Conservation (phyloP, 2,113 vertebrate species). For the Pteropus alecto region DNA sequence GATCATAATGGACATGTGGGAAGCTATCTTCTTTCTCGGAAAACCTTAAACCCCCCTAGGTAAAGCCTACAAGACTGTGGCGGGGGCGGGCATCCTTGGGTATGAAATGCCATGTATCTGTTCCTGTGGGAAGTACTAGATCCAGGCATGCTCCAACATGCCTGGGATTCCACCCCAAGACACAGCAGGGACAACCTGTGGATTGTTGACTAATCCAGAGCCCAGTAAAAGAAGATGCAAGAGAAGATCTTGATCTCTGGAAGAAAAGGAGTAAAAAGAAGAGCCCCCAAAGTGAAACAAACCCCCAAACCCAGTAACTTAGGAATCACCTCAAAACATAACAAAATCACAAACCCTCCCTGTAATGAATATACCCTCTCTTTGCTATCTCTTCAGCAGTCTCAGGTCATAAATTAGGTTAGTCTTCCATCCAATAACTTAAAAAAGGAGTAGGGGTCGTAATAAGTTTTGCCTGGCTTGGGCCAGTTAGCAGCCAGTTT, state of each 20-base stretch:
- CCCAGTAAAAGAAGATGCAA: slow-evolving; percentile 70
- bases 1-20: slow-evolving; percentile 53
- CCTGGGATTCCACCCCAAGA: slow-evolving; percentile 56
- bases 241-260: slow-evolving; percentile 61
- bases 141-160: slow-evolving; percentile 19
- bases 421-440: slow-evolving; percentile 88
- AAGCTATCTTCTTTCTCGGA: slow-evolving; percentile 65
- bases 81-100: neutral
- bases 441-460: slow-evolving; percentile 82
- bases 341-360: slow-evolving; percentile 54
- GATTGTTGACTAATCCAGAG: slow-evolving; percentile 52
- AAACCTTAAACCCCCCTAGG: slow-evolving; percentile 3
- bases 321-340: slow-evolving; percentile 70
- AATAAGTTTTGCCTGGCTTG: slow-evolving; percentile 84
- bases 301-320: slow-evolving; percentile 55
- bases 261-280: slow-evolving; percentile 45
- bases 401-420: slow-evolving; percentile 87
- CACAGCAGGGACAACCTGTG: slow-evolving; percentile 56
- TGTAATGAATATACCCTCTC: slow-evolving; percentile 57
- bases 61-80: slow-evolving; percentile 40
- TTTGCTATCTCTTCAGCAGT: slow-evolving; percentile 79
- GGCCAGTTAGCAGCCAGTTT: slow-evolving; percentile 91
- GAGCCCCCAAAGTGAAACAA: neutral
- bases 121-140: slow-evolving; percentile 3
- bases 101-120: slow-evolving; percentile 27